A percentile compares a stretch with the other conserved stretches of the same genome.
phyloP scores from a whole-genome alignment of 92 coral and sea anemone species.

The Phenganax subtilis region DNA sequence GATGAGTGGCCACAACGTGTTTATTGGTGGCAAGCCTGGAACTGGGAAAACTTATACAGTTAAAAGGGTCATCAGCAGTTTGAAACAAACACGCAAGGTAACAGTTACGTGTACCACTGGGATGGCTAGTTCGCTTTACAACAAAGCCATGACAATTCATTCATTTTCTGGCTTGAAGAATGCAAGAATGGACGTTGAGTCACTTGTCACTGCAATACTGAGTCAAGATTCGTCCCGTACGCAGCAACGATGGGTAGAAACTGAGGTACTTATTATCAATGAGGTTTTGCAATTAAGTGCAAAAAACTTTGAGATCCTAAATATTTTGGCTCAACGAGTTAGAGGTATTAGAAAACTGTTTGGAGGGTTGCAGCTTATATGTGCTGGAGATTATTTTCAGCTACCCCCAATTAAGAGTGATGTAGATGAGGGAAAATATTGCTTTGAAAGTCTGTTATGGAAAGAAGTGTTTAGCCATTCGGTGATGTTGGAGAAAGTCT shows the following conservation, averaged over 20 bases:
- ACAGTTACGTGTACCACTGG: conserved; percentile 50
- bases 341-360: conserved; percentile 27
- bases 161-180: conserved; percentile 54
- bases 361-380: conserved; percentile 61
- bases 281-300: conserved; percentile 55
- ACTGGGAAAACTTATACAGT: too few species aligned
- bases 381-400: conserved; percentile 56
- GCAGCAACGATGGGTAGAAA: conserved; percentile 40
- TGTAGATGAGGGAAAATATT: conserved; percentile 39
- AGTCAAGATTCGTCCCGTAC: not conserved
- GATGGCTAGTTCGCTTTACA: conserved; percentile 40
- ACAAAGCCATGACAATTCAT: conserved; percentile 43
- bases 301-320: conserved; percentile 38
- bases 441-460: conserved; percentile 51
- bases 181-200: conserved; percentile 21
- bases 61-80: too few species aligned
- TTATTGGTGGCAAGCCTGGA: not conserved
- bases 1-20: conserved; percentile 3
- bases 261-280: conserved; percentile 52
- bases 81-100: not conserved
- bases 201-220: not conserved
- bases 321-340: conserved; percentile 37
- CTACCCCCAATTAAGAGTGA: conserved; percentile 53
- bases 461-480: conserved; percentile 44
- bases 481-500: conserved; percentile 38